Evolutionary conservation across 2,888 invertebrate species (phyloP).

Genomic region (Nomada hirtipes): DNA sequence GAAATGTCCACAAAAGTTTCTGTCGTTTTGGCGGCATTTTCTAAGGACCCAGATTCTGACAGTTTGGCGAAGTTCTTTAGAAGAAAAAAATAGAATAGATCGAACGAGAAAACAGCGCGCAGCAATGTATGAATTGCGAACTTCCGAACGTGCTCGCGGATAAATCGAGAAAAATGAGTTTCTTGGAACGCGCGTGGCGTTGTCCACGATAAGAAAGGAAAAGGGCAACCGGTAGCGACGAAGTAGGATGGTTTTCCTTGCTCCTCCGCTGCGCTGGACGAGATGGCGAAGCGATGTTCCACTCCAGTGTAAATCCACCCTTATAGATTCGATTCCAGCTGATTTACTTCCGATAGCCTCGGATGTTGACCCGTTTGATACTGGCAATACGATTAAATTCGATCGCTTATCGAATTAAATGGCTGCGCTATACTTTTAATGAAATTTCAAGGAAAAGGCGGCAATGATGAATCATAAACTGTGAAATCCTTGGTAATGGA

Average conservation of each 20-base stretch:
- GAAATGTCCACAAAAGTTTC: conserved; percentile 41
- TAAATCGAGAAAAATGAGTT: conserved; percentile 61
- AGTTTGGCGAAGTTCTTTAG: conserved; percentile 19
- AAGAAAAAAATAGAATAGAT: background rate
- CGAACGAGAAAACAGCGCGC: conserved; percentile 26
- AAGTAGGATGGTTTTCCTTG: conserved; percentile 47
- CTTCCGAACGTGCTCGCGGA: conserved; percentile 44
- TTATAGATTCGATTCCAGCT: conserved; percentile 49
- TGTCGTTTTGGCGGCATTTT: conserved; percentile 30
- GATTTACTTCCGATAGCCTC: conserved; percentile 39
- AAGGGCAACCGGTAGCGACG: conserved; percentile 28
- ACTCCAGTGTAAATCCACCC: conserved; percentile 56
- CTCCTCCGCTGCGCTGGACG: conserved; percentile 39
- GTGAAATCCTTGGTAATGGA: too few relatives aligned
- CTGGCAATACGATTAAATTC: conserved; percentile 6
- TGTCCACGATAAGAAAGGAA: conserved; percentile 48
- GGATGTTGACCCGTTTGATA: background rate
- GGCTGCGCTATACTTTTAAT: background rate
- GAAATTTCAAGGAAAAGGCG: background rate
- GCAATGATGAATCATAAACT: too few relatives aligned
- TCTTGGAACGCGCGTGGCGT: conserved; percentile 25
- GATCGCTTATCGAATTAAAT: conserved; percentile 5
- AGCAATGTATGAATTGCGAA: conserved; percentile 55
- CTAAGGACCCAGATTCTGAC: conserved; percentile 31
- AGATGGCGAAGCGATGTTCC: conserved; percentile 58